phyloP scores from a whole-genome alignment of 2,113 vertebrate species.

The Glaucomys volans region DNA sequence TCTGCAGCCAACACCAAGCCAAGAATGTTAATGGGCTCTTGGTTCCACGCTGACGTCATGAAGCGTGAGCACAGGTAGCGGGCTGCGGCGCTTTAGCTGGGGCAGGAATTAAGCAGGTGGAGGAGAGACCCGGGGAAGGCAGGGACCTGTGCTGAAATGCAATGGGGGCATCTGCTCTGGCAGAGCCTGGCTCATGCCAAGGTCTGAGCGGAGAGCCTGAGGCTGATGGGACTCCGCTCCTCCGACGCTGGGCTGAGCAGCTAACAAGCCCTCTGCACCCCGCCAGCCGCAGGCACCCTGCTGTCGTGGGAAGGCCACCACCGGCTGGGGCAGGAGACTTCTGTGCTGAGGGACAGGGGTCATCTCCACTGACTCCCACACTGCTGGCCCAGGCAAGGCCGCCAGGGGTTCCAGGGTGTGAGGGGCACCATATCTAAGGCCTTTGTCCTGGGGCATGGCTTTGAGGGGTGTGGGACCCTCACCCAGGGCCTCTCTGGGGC shows the following conservation, averaged over 20 bases:
- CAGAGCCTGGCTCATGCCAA: not conserved
- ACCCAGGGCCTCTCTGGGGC: not conserved
- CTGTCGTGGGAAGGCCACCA: not conserved
- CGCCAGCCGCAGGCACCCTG: too few species aligned
- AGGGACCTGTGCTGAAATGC: not conserved
- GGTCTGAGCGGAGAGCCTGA: constrained; percentile 21
- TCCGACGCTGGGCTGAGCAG: not conserved
- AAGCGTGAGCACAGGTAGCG: not conserved
- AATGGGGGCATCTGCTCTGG: constrained; percentile 18
- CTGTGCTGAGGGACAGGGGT: not conserved
- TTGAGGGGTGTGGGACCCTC: too few species aligned
- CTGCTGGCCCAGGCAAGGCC: not conserved
- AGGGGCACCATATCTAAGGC: not conserved
- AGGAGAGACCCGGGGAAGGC: not conserved
- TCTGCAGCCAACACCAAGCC: constrained; percentile 2
- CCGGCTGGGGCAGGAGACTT: not conserved
- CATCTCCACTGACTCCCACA: not conserved
- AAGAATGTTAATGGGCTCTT: constrained; percentile 50
- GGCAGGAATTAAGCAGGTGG: constrained; percentile 48
- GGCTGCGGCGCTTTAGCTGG: not conserved
- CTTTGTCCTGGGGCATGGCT: not conserved
- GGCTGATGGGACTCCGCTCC: not conserved
- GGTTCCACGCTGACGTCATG: constrained; percentile 34
- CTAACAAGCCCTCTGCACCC: constrained; percentile 8
- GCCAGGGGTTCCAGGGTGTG: not conserved